Percentiles rank a stretch among this genome's conserved stretches.
Evolutionary conservation across 2,797 vertebrate genomes (phyloP).

Genomic region (Lacerta agilis): DNA sequence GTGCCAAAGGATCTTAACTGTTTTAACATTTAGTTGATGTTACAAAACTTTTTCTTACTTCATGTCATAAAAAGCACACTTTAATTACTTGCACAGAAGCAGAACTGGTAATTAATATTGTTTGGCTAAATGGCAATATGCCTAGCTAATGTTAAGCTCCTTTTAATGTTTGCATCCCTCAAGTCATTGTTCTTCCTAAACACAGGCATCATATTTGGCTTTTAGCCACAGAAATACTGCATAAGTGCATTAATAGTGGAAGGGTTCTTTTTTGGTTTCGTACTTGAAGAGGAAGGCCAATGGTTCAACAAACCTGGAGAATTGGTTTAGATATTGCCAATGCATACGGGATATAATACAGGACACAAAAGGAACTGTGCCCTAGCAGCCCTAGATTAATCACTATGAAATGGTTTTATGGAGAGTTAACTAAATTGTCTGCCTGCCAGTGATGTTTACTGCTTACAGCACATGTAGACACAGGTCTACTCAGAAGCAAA

Average conservation of each 20-base stretch:
- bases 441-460: neutral
- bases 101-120: neutral
- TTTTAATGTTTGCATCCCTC: neutral
- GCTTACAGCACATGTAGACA: neutral
- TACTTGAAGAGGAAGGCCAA: neutral
- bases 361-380: neutral
- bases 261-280: neutral
- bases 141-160: neutral
- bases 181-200: neutral
- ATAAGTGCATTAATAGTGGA: neutral
- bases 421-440: neutral
- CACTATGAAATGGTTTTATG: neutral
- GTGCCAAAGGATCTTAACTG: slow-evolving; percentile 77
- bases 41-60: neutral
- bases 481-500: neutral
- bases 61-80: neutral
- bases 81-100: neutral
- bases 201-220: neutral
- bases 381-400: neutral
- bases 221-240: neutral
- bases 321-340: neutral
- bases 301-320: neutral
- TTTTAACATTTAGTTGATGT: slow-evolving; percentile 40
- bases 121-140: neutral
- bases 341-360: neutral